Conservation (phyloP, 2,113 vertebrate species). For the Phylloscopus trochiloides region DNA sequence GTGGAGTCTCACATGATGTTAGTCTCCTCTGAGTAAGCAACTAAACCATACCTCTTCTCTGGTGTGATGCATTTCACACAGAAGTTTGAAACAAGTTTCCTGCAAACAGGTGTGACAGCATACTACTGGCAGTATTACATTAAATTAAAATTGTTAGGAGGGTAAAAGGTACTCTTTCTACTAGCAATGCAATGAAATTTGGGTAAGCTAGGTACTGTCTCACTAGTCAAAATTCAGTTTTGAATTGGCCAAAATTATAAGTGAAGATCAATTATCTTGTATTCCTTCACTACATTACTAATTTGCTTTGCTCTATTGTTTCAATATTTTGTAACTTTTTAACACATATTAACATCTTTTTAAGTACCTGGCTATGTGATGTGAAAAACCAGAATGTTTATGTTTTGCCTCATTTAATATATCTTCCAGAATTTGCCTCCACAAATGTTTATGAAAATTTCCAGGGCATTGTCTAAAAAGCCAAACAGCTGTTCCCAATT, state of each 20-base stretch:
- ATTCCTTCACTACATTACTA: background rate
- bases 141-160: background rate
- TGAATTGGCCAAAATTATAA: background rate
- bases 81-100: background rate
- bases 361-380: background rate
- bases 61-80: background rate
- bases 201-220: background rate
- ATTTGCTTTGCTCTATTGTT: background rate
- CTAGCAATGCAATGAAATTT: background rate
- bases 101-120: background rate
- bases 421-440: slow-evolving; percentile 1
- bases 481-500: background rate
- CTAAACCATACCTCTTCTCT: background rate
- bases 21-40: background rate
- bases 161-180: background rate
- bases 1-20: accelerated
- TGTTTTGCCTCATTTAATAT: background rate
- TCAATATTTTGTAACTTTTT: background rate
- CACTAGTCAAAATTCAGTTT: background rate
- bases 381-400: background rate
- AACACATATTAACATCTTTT: background rate
- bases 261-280: background rate
- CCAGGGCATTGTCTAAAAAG: background rate
- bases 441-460: slow-evolving; percentile 20
- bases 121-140: background rate